Percentiles rank a stretch among this genome's conserved stretches.
phyloP scores from a whole-genome alignment of 2,113 vertebrate genomes.

The Apeltes quadracus region DNA sequence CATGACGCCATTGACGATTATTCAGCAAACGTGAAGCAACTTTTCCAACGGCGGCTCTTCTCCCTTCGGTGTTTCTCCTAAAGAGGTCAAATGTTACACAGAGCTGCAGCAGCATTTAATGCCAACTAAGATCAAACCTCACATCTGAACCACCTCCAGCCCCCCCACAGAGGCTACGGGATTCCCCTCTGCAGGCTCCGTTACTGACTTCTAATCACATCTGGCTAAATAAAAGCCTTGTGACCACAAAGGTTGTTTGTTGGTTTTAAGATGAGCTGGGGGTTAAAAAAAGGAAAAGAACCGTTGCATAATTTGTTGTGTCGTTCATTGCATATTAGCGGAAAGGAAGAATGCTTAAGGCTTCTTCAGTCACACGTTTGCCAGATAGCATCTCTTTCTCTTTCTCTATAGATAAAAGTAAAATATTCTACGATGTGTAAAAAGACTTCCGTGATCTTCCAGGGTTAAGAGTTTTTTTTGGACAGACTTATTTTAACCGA shows the following conservation, averaged over 20 bases:
- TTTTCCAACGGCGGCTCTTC: conserved; percentile 29
- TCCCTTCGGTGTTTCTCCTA: conserved; percentile 39
- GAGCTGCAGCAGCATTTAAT: conserved; percentile 16
- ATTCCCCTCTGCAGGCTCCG: not conserved
- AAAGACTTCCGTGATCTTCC: not conserved
- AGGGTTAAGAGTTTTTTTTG: not conserved
- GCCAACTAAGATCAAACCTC: not conserved
- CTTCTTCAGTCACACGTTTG: not conserved
- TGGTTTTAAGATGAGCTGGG: not conserved
- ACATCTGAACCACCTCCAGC: not conserved
- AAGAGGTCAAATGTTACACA: conserved; percentile 3
- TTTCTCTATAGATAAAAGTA: not conserved
- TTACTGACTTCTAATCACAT: not conserved
- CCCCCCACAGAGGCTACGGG: not conserved
- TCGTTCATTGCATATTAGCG: not conserved
- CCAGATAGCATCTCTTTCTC: not conserved
- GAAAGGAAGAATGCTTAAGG: not conserved
- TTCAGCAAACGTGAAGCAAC: conserved; percentile 37
- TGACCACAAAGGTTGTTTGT: not conserved
- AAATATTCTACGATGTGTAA: not conserved
- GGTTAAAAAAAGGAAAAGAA: not conserved
- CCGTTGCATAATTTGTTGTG: not conserved
- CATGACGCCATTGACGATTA: not conserved
- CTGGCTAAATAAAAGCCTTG: not conserved
- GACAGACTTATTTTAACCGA: not conserved